A percentile compares a stretch with the other conserved stretches of the same genome.
phyloP scores from a whole-genome alignment of 2,797 vertebrate genomes.

The Arremon aurantiirostris region DNA sequence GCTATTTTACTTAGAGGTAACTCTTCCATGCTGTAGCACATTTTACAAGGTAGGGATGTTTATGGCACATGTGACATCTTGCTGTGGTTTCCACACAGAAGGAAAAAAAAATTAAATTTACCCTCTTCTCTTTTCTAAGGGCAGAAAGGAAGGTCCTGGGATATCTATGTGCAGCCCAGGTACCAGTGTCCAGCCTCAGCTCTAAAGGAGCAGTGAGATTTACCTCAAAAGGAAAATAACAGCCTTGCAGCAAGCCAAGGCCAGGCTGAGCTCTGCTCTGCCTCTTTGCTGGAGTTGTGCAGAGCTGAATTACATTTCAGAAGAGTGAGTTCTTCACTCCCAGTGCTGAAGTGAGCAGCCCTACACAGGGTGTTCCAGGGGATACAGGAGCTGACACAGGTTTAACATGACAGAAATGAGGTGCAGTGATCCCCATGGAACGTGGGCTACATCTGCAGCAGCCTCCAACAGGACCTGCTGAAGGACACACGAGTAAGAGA shows the following conservation, averaged over 20 bases:
- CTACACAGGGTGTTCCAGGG: rapidly evolving
- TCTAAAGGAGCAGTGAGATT: not conserved
- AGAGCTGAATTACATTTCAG: not conserved
- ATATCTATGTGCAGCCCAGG: not conserved
- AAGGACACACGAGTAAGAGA: not conserved
- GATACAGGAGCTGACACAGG: no score
- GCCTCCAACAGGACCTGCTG: not conserved
- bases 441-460: rapidly evolving
- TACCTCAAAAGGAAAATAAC: not conserved
- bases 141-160: not conserved
- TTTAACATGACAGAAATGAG: rapidly evolving
- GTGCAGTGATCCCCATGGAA: not conserved
- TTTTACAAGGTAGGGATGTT: not conserved
- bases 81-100: not conserved
- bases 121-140: not conserved
- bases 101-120: not conserved
- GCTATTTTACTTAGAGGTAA: not conserved
- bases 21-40: not conserved
- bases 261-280: not conserved
- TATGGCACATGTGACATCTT: not conserved
- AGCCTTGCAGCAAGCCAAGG: not conserved
- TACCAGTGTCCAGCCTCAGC: not conserved
- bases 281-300: not conserved
- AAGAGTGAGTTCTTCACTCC: not conserved
- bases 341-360: not conserved